A percentile compares a stretch with the other conserved stretches of the same genome.
Evolutionary conservation across 2,797 vertebrate genomes (phyloP).

Genomic region (Cirrhinus molitorella): DNA sequence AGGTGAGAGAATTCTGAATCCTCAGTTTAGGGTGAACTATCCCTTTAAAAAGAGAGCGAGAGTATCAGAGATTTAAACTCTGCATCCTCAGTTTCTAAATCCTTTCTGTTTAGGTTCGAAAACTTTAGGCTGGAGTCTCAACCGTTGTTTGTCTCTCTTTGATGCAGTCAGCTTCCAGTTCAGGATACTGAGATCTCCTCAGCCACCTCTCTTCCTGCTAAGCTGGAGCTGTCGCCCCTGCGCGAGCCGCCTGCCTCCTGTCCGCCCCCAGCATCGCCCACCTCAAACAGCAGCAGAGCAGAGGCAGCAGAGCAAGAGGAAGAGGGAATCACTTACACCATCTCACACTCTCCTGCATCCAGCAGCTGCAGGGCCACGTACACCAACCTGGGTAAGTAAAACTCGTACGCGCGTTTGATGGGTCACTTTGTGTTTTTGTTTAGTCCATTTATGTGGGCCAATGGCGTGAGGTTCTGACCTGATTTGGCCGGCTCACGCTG

Average conservation of each 20-base stretch:
- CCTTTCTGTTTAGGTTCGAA: background rate
- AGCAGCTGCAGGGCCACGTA: conserved; percentile 92
- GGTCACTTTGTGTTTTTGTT: conserved; percentile 27
- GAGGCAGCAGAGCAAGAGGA: conserved; percentile 81
- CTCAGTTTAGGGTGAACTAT: too few relatives aligned
- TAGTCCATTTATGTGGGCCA: background rate
- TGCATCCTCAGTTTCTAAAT: background rate
- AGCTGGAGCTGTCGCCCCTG: conserved; percentile 74
- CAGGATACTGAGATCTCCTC: conserved; percentile 76
- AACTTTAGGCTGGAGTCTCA: conserved; percentile 7
- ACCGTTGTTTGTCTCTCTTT: conserved; percentile 22
- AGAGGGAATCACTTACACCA: conserved; percentile 76
- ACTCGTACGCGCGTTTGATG: background rate
- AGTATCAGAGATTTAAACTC: background rate
- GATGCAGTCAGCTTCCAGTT: conserved; percentile 84
- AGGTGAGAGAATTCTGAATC: background rate
- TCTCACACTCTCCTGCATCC: conserved; percentile 82
- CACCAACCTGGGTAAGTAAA: conserved; percentile 91
- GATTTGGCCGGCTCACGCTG: background rate
- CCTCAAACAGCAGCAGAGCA: conserved; percentile 69
- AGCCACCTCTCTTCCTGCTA: conserved; percentile 74
- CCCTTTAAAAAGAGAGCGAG: background rate
- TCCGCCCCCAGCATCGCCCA: conserved; percentile 68
- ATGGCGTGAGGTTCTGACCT: conserved; percentile 21
- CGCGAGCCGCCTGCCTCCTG: conserved; percentile 63